Conservation (phyloP, 2,797 vertebrate species). For the Cottoperca gobio region DNA sequence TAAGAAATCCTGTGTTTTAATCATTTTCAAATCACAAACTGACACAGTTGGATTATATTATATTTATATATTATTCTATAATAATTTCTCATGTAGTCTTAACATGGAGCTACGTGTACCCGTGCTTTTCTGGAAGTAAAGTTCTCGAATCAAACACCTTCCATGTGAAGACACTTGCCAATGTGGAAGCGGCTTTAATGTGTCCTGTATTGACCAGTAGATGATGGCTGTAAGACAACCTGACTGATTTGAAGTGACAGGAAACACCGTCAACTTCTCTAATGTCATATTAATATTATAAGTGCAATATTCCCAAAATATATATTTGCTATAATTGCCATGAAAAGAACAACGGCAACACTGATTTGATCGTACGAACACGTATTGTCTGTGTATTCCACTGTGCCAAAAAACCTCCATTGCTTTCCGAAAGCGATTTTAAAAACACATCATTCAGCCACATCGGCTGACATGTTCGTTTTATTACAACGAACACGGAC, state of each 20-base stretch:
- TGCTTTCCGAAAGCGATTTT: conserved; percentile 2
- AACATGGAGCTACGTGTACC: background rate
- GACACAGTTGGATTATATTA: too few species aligned
- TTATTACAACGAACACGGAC: background rate
- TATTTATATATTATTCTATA: too few species aligned
- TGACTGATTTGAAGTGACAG: conserved; percentile 8
- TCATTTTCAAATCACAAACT: too few species aligned
- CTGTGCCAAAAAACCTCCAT: background rate
- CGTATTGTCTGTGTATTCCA: background rate
- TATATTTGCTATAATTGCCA: conserved; percentile 7
- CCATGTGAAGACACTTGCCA: background rate
- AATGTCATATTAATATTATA: background rate
- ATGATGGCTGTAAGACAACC: background rate
- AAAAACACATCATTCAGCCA: background rate
- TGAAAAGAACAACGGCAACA: background rate
- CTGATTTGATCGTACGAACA: background rate
- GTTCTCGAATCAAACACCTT: too few species aligned
- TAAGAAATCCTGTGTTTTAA: too few species aligned
- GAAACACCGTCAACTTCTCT: conserved; percentile 6
- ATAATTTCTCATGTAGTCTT: background rate
- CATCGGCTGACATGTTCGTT: background rate
- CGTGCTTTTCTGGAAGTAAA: background rate
- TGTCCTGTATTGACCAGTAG: background rate
- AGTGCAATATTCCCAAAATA: background rate
- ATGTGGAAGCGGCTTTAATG: background rate